Evolutionary conservation across 2,113 vertebrate genomes (phyloP).

Genomic region (Charina bottae): DNA sequence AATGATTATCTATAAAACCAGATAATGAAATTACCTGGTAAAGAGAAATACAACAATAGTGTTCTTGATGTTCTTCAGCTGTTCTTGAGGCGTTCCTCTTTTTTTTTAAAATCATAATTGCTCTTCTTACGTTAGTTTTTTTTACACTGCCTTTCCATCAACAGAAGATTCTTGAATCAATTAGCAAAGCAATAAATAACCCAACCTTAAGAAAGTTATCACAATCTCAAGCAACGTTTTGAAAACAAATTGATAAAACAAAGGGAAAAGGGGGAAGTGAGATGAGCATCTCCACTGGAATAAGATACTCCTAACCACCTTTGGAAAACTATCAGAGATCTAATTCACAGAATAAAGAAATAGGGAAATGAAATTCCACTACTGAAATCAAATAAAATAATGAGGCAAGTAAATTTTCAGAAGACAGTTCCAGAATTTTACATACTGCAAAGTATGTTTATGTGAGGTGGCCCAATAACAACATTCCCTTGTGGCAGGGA

Average conservation of each 20-base stretch:
- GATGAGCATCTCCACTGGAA: not conserved
- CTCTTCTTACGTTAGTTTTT: not conserved
- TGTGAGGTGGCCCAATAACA: no score
- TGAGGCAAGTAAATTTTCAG: no score
- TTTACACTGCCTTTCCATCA: not conserved
- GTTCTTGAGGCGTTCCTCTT: not conserved
- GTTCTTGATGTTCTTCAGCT: not conserved
- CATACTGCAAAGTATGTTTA: no score
- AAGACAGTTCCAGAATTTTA: no score
- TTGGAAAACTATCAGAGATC: not conserved
- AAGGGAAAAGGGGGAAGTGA: not conserved
- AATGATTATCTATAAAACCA: not conserved
- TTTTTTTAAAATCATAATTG: not conserved
- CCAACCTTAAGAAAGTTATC: not conserved
- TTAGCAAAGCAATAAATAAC: not conserved
- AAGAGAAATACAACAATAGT: fast-evolving
- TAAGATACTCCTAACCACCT: not conserved
- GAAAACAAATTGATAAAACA: not conserved
- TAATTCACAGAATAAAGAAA: not conserved
- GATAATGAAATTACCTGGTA: not conserved
- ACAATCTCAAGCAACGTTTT: not conserved
- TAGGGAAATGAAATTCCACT: no score
- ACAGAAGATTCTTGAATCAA: not conserved
- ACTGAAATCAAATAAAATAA: no score
- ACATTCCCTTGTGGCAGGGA: no score